Evolutionary conservation across 2,113 vertebrate species (phyloP).

Genomic region (Gopherus evgoodei): DNA sequence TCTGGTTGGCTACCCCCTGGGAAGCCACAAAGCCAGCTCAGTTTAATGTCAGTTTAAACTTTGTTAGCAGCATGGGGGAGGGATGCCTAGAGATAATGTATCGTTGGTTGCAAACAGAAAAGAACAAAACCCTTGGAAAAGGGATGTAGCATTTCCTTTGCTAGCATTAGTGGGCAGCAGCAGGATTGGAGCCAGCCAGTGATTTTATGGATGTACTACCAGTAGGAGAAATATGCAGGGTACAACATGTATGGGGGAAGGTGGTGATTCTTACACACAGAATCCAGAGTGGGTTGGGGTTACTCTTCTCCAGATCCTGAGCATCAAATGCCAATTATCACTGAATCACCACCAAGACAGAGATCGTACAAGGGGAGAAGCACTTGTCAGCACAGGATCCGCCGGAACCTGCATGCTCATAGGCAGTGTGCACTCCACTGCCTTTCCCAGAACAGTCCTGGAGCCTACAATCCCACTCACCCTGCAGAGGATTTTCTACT

Average conservation of each 20-base stretch:
- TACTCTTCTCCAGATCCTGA: background rate
- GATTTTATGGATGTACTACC: background rate
- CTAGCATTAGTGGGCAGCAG: background rate
- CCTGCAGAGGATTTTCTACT: background rate
- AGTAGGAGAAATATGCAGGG: background rate
- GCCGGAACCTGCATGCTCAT: background rate
- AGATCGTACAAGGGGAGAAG: background rate
- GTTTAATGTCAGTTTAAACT: background rate
- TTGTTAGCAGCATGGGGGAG: background rate
- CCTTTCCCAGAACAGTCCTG: background rate
- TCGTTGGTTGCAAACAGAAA: background rate
- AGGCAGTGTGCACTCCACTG: background rate
- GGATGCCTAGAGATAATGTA: too few species aligned
- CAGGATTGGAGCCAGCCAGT: background rate
- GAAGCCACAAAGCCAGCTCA: background rate
- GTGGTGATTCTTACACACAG: background rate
- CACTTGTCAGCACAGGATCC: background rate
- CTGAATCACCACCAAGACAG: background rate
- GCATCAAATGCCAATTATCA: background rate
- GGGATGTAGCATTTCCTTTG: background rate
- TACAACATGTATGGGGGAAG: accelerated
- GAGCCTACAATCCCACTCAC: background rate
- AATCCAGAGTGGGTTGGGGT: background rate
- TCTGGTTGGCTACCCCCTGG: background rate
- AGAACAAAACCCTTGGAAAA: background rate